Base-by-base conservation (phyloP, 2,113 vertebrate genomes). In the Phalacrocorax brasilianus region DNA sequence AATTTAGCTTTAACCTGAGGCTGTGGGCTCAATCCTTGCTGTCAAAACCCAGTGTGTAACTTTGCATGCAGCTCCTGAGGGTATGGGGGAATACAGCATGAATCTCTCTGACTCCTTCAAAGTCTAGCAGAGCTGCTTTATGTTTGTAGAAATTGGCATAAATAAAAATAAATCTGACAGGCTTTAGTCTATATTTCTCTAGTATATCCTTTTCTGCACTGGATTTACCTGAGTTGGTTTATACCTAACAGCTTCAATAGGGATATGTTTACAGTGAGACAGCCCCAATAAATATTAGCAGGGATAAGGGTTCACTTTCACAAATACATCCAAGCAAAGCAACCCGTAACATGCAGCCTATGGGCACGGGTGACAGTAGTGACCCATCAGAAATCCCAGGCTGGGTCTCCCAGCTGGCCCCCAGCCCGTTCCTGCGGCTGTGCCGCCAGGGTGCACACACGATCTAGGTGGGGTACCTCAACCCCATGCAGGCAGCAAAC, bases 21-120 rank as follows among this genome's bases (percentile, higher is more conserved):
- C 96, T 96, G 91, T 76, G 91, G 95, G 96, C 93, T 96, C 96
- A 96, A 58, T 96, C 88, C 93, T 88, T 28, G 90, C 93, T 97
- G 96, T 95, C 95, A 96, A 93, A 95, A 79, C 42, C 87, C 82
- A 49, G 71, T 2, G 81, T 38, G 93, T 40, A 91, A 89, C 90
- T 96, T 89, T 70, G 88, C 78, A 28, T 74, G 82, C 89, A 88
- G 78, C 85, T 95, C 95, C 96, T 93, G 78, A 78, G 87, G 96
- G 89, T 24, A 47, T 2, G 20, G 47, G 53, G 83, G 62, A 91
- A 89, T 75, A 55, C 53, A 71, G 77, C 88, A 65, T 67, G 91
- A 87, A 93, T 95, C 95, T 95, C 91, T 76, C 58, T 1, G 7
- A 55, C 89, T 95, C 83, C 83, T 92, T 92, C 95, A 65, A 87